A percentile compares a stretch with the other conserved stretches of the same genome.
These are phyloP conservation scores for Mechanitis mazaeus DNA, from an alignment of 2,888 invertebrate species.

Conservation along the genomic window DNA sequence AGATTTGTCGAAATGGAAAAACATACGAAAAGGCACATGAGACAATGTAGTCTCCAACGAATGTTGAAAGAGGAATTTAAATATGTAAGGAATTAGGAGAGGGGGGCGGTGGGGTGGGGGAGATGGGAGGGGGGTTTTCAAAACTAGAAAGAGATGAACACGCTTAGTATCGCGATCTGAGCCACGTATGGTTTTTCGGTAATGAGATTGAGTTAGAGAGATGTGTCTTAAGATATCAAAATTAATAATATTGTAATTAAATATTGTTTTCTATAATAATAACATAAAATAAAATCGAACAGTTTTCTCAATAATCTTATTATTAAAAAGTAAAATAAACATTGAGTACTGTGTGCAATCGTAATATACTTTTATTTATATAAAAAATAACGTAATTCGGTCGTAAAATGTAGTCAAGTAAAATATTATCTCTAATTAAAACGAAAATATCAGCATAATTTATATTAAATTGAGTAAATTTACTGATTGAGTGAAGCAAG, in stretches of 20 bases:
- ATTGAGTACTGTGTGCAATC: no score
- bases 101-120: constrained; percentile 35
- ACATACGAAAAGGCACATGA: constrained; percentile 58
- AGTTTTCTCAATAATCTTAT: no score
- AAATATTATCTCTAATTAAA: no score
- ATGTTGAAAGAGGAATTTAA: constrained; percentile 74
- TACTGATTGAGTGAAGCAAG: no score
- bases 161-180: constrained; percentile 74
- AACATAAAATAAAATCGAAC: no score
- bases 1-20: constrained; percentile 33
- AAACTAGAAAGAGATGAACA: constrained; percentile 78
- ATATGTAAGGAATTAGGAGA: constrained; percentile 76
- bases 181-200: constrained; percentile 37
- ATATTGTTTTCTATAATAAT: background rate
- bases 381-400: no score
- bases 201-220: constrained; percentile 35
- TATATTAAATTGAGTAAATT: no score
- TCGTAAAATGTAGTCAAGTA: no score
- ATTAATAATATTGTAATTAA: background rate
- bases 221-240: constrained; percentile 47
- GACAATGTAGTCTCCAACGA: constrained; percentile 68
- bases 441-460: no score
- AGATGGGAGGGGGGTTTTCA: constrained; percentile 52
- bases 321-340: no score
- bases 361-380: no score